Conservation (phyloP, 2,888 invertebrate species). For the Zaprionus bogoriensis region DNA sequence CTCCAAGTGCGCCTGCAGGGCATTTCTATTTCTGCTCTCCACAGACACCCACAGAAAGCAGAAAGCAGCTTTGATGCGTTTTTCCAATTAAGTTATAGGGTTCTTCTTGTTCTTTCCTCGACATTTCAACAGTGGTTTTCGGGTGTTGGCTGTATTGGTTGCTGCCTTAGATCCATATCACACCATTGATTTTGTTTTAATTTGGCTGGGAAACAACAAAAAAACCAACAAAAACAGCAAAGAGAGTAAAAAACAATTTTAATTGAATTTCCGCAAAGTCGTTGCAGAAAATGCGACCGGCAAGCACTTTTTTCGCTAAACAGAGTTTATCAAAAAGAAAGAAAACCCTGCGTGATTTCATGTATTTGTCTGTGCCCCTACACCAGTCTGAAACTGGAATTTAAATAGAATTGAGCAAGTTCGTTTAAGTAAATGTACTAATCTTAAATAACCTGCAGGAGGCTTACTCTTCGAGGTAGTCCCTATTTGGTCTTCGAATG, state of each 20-base stretch:
- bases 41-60: constrained; percentile 5
- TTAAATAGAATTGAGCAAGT: no score
- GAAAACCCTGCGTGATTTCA: constrained; percentile 11
- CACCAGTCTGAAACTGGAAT: no score
- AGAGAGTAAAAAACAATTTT: constrained; percentile 44
- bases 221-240: background rate
- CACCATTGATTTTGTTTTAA: constrained; percentile 37
- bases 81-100: constrained; percentile 65
- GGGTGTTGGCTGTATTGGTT: constrained; percentile 10
- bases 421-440: no score
- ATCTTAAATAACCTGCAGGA: no score
- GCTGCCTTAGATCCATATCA: constrained; percentile 28
- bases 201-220: constrained; percentile 8
- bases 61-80: constrained; percentile 51
- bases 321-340: background rate
- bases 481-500: no score
- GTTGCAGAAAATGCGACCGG: constrained; percentile 31
- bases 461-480: no score
- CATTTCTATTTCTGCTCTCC: constrained; percentile 5
- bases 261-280: constrained; percentile 54
- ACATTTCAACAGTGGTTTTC: constrained; percentile 39
- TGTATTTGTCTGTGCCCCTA: no score
- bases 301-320: constrained; percentile 26
- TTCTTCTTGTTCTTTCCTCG: constrained; percentile 14
- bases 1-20: constrained; percentile 39